Evolutionary conservation across 2,797 vertebrate species (phyloP).

Genomic region (Chanos chanos): DNA sequence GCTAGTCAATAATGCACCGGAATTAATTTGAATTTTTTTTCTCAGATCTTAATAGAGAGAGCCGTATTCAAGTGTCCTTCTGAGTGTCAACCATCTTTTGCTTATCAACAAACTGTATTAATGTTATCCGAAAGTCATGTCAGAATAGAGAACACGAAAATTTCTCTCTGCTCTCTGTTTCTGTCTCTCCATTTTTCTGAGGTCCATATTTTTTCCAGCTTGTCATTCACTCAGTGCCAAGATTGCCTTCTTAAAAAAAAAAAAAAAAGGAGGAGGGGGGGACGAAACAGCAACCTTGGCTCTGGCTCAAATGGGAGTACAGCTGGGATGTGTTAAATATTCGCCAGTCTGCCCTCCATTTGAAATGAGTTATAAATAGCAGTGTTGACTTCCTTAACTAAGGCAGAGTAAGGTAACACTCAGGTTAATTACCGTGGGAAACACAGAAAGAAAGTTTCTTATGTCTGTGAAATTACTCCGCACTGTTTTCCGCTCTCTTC

Average conservation of each 20-base stretch:
- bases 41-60: too few relatives aligned
- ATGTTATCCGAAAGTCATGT: too few relatives aligned
- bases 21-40: too few relatives aligned
- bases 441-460: slow-evolving; percentile 47
- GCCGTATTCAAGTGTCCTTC: too few relatives aligned
- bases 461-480: too few relatives aligned
- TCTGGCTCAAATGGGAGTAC: slow-evolving; percentile 93
- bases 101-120: too few relatives aligned
- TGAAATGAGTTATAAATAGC: slow-evolving; percentile 95
- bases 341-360: slow-evolving; percentile 97
- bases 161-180: slow-evolving; percentile 5
- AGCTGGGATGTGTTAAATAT: slow-evolving; percentile 99
- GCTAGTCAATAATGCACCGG: too few relatives aligned
- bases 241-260: slow-evolving; percentile 77
- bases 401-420: slow-evolving; percentile 85
- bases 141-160: too few relatives aligned
- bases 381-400: slow-evolving; percentile 91
- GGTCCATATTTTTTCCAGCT: too few relatives aligned
- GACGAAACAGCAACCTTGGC: slow-evolving; percentile 75
- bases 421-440: slow-evolving; percentile 91
- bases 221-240: slow-evolving; percentile 99
- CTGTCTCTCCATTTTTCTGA: slow-evolving; percentile 39
- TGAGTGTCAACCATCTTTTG: too few relatives aligned
- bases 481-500: slow-evolving; percentile 11
- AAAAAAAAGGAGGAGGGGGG: slow-evolving; percentile 73